phyloP scores from a whole-genome alignment of 2,888 invertebrate species.

The Pantelozetes paolii region DNA sequence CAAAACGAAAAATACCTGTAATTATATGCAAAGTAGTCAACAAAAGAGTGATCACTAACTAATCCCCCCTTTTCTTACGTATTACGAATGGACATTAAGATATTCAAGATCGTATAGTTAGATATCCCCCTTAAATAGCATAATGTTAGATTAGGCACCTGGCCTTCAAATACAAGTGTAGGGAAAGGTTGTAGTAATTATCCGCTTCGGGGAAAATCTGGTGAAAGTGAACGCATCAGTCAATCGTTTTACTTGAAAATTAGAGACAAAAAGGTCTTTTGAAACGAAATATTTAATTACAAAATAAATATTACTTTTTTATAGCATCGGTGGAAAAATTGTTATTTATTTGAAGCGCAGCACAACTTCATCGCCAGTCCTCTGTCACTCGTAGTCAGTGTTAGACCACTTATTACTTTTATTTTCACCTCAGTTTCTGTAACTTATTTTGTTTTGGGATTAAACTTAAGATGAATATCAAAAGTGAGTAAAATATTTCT shows the following conservation, averaged over 20 bases:
- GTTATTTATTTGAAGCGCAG: constrained; percentile 34
- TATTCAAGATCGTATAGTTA: background rate
- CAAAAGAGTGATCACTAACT: background rate
- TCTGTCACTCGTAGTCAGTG: background rate
- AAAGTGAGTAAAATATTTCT: constrained; percentile 19
- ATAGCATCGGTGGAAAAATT: background rate
- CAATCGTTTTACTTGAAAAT: background rate
- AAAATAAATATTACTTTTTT: background rate
- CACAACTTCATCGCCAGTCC: constrained; percentile 13
- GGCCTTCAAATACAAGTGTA: constrained; percentile 19
- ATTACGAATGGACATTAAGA: background rate
- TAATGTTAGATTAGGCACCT: constrained; percentile 24
- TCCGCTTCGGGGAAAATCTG: constrained; percentile 30
- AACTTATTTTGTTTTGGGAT: too few species aligned
- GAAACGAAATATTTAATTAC: background rate
- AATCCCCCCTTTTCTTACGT: background rate
- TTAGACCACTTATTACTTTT: background rate
- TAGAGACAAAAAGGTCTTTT: constrained; percentile 3
- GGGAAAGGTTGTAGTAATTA: constrained; percentile 34
- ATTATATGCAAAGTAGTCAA: too few species aligned
- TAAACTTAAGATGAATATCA: constrained; percentile 28
- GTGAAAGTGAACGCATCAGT: constrained; percentile 29
- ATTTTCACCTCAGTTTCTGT: background rate
- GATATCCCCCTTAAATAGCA: background rate
- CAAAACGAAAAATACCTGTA: too few species aligned